Conservation (phyloP, 2,888 invertebrate genomes). For the Notodonta ziczac region DNA sequence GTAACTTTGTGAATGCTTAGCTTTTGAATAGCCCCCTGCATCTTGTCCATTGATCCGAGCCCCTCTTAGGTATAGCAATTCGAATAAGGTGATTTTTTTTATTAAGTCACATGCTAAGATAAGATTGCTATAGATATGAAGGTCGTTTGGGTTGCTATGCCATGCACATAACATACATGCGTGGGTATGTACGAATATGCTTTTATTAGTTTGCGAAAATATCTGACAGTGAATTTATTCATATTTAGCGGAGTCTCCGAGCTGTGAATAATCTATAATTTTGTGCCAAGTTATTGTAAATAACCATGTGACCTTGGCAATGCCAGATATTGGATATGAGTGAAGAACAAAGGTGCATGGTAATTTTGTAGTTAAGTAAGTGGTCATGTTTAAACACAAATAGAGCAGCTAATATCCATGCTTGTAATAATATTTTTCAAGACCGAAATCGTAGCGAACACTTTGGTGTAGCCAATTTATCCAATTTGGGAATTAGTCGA, state of each 20-base stretch:
- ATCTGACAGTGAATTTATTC: background rate
- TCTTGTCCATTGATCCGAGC: no score
- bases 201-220: background rate
- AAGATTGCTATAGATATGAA: background rate
- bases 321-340: background rate
- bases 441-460: no score
- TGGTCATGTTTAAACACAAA: background rate
- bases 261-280: slow-evolving; percentile 3
- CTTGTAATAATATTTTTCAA: no score
- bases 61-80: background rate
- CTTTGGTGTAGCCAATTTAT: background rate
- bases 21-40: no score
- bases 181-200: background rate
- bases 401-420: background rate
- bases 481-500: background rate
- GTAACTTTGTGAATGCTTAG: no score
- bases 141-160: background rate
- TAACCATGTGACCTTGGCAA: background rate
- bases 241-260: background rate
- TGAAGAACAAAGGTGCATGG: slow-evolving; percentile 1
- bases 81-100: background rate
- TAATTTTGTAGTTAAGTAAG: background rate
- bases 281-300: slow-evolving; percentile 9
- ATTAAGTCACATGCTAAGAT: background rate
- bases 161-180: background rate